Conservation (phyloP, 2,797 vertebrate genomes). For the Rhinophrynus dorsalis region DNA sequence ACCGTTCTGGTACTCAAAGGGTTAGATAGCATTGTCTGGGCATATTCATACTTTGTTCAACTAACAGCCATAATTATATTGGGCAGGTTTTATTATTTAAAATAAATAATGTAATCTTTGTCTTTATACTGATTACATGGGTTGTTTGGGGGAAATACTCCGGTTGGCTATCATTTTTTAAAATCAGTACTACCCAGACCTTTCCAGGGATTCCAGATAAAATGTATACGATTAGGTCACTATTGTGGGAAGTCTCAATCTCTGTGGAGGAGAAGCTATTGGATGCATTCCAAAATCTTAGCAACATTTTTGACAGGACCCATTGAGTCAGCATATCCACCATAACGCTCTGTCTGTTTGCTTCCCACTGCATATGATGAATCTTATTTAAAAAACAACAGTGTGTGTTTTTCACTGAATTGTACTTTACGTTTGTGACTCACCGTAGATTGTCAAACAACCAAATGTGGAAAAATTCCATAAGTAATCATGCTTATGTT, state of each 20-base stretch:
- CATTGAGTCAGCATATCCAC: background rate
- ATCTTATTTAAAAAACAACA: background rate
- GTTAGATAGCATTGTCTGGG: constrained; percentile 6
- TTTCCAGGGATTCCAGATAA: background rate
- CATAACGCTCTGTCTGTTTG: background rate
- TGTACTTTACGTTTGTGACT: background rate
- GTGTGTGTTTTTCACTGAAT: background rate
- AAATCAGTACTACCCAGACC: background rate
- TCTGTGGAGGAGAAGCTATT: background rate
- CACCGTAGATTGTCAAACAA: no score
- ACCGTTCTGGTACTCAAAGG: no score
- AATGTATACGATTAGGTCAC: background rate
- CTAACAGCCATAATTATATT: constrained; percentile 1
- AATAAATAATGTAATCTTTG: constrained; percentile 17
- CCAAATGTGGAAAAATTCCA: no score
- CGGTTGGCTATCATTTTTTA: background rate
- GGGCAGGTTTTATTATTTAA: background rate
- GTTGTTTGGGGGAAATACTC: constrained; percentile 12
- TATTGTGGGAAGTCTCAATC: background rate
- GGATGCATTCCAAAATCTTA: background rate
- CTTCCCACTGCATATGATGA: background rate
- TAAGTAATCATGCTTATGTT: no score
- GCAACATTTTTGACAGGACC: background rate
- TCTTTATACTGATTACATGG: constrained; percentile 20
- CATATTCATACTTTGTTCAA: background rate